Conservation (phyloP, 2,113 vertebrate species). For the Anarhynchus alexandrinus region DNA sequence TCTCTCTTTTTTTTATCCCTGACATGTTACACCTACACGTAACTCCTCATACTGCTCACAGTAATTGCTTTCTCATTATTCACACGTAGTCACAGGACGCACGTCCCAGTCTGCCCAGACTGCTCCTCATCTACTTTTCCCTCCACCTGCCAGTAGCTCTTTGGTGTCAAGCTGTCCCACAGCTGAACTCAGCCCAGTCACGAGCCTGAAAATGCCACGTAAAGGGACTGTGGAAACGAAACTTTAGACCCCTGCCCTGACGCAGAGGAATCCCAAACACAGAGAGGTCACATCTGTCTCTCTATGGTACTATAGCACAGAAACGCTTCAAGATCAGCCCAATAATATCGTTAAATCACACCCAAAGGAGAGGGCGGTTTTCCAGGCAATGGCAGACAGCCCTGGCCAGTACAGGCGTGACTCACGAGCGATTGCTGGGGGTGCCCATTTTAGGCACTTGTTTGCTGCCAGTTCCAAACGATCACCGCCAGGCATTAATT, state of each 20-base stretch:
- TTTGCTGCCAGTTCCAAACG: neutral
- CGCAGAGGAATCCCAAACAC: neutral
- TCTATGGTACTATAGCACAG: accelerated
- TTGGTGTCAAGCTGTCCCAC: neutral
- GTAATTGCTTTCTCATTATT: neutral
- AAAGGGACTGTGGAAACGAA: neutral
- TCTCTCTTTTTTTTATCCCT: neutral
- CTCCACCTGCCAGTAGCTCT: neutral
- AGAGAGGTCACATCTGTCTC: neutral
- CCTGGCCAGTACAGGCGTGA: neutral
- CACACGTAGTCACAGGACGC: accelerated
- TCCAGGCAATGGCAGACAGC: neutral
- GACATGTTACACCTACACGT: neutral
- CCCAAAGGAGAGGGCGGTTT: accelerated
- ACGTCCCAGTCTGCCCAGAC: neutral
- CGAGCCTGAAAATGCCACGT: accelerated
- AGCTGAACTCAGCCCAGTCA: neutral
- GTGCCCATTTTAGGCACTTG: neutral
- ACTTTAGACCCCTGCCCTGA: neutral
- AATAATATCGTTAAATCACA: neutral
- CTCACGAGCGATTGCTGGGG: neutral
- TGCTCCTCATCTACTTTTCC: neutral
- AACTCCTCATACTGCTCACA: neutral
- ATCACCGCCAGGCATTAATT: neutral
- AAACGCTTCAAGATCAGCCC: neutral